A percentile compares a stretch with the other conserved stretches of the same genome.
Conservation (phyloP, 2,113 vertebrate species). For the Pelodiscus sinensis region DNA sequence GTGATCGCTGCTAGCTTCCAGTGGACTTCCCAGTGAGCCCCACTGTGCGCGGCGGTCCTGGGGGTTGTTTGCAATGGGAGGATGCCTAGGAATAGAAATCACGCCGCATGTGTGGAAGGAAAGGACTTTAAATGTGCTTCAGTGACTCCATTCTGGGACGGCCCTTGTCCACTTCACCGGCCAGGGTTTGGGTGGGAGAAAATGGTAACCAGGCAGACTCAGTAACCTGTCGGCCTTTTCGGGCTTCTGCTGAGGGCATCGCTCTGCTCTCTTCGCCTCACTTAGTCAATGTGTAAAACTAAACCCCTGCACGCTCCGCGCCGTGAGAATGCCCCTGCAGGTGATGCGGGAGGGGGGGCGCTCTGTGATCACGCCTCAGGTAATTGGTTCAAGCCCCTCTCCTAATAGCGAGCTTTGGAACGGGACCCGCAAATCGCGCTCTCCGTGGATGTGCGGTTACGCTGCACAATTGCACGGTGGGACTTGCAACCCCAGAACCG, state of each 20-base stretch:
- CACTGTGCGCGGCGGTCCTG: background rate
- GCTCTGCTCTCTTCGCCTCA: background rate
- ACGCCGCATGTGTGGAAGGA: background rate
- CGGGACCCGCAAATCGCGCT: background rate
- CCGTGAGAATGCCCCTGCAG: background rate
- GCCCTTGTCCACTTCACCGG: background rate
- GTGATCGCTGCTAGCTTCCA: background rate
- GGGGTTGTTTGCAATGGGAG: background rate
- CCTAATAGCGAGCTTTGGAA: background rate
- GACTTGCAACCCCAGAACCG: accelerated
- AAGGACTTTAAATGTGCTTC: background rate
- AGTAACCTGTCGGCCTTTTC: background rate
- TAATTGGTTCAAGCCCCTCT: background rate
- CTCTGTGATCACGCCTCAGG: no score
- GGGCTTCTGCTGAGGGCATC: background rate
- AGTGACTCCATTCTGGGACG: background rate
- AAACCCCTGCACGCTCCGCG: background rate
- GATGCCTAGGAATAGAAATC: background rate
- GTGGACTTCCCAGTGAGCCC: background rate
- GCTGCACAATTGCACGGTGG: background rate
- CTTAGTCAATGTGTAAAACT: background rate
- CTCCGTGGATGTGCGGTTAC: background rate
- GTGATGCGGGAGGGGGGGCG: no score
- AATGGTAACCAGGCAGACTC: background rate
- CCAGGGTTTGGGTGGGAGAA: background rate